A percentile compares a stretch with the other conserved stretches of the same genome.
Conservation (phyloP, 1,140 invertebrate genomes). For the Drosophila malerkotliana region DNA sequence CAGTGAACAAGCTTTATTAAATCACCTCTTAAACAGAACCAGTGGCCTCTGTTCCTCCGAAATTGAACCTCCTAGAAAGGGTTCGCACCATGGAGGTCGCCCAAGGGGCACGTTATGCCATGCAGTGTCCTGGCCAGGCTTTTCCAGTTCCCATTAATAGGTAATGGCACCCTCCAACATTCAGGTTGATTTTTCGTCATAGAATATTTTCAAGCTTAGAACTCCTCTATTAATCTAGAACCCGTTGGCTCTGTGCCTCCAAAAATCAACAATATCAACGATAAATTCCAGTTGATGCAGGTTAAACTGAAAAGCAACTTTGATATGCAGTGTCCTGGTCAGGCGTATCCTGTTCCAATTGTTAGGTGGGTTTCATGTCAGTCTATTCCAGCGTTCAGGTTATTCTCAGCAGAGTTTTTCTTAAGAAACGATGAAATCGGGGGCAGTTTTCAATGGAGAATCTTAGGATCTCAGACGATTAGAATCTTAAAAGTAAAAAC, state of each 20-base stretch:
- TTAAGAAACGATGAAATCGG: too few relatives aligned
- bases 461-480: too few relatives aligned
- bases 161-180: conserved; percentile 83
- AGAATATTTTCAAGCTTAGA: not conserved
- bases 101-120: conserved; percentile 86
- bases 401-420: not conserved
- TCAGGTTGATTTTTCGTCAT: conserved; percentile 15
- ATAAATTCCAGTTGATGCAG: conserved; percentile 85
- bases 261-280: conserved; percentile 85
- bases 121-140: conserved; percentile 88
- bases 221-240: conserved; percentile 84
- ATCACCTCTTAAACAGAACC: conserved; percentile 34
- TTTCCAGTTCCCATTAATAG: conserved; percentile 88
- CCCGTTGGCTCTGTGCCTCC: conserved; percentile 89
- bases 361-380: conserved; percentile 85
- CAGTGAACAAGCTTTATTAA: not conserved
- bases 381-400: conserved; percentile 22
- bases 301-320: conserved; percentile 86
- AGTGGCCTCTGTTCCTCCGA: conserved; percentile 82
- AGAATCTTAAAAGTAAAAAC: not conserved
- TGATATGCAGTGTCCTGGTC: conserved; percentile 86
- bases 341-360: conserved; percentile 87
- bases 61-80: conserved; percentile 83
- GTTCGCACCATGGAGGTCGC: conserved; percentile 86
- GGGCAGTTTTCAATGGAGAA: conserved; percentile 47